Conservation (phyloP, 2,797 vertebrate genomes). For the Bradypus variegatus region DNA sequence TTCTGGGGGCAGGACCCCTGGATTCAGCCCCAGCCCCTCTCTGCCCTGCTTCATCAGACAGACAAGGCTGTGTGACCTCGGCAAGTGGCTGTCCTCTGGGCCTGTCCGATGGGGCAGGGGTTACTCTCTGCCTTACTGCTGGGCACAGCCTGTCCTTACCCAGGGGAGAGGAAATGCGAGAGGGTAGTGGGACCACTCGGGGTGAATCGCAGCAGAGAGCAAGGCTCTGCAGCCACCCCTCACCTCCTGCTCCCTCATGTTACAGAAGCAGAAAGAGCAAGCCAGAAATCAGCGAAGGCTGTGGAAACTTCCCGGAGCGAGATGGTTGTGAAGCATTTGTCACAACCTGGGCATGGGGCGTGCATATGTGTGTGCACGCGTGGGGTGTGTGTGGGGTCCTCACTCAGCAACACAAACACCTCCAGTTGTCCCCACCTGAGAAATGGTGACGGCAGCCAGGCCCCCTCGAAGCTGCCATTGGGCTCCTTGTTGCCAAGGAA, state of each 20-base stretch:
- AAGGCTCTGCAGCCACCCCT: not conserved
- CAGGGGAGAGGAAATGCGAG: not conserved
- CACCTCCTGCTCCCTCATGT: not conserved
- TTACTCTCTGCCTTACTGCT: not conserved
- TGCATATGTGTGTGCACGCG: too few species aligned
- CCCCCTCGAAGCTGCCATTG: not conserved
- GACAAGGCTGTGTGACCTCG: not conserved
- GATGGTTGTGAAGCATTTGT: not conserved
- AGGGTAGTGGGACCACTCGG: accelerated
- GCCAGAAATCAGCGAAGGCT: not conserved
- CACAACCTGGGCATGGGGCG: too few species aligned
- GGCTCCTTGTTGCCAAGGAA: not conserved
- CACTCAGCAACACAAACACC: not conserved
- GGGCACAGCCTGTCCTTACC: not conserved
- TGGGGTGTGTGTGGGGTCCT: not conserved
- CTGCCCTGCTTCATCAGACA: accelerated
- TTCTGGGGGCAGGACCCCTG: not conserved
- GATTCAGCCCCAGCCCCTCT: not conserved
- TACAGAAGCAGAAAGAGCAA: not conserved
- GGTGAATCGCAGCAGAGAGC: not conserved
- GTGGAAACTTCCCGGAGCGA: not conserved
- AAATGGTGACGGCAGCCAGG: not conserved
- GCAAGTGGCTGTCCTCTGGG: not conserved
- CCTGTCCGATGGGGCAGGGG: not conserved
- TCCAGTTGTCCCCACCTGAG: not conserved